Evolutionary conservation across 2,888 invertebrate genomes (phyloP), one percentile per base, ranked within the genome.

Genomic region (Tiphia femorata): DNA sequence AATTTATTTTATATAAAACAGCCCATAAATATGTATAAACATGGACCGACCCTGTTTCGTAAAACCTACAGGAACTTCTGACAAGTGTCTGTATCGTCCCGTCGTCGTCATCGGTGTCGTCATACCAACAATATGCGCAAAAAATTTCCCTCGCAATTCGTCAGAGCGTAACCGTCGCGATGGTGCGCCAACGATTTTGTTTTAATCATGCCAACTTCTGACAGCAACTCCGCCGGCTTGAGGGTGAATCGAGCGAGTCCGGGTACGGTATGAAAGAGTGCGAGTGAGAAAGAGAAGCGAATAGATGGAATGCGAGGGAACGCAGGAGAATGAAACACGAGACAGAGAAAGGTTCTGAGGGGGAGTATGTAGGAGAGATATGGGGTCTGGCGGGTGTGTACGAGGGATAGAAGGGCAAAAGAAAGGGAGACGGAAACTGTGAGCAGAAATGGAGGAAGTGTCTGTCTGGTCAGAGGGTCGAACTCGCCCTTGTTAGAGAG

Each of bases 401-500:
- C n/a, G n/a, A n/a, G n/a, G n/a, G n/a, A n/a, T n/a, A n/a, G n/a
- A n/a, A n/a, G n/a, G n/a, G n/a, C n/a, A n/a, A n/a, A n/a, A n/a
- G n/a, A n/a, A n/a, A n/a, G n/a, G n/a, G n/a, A n/a, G n/a, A n/a
- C n/a, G n/a, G n/a, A n/a, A n/a, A n/a, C n/a, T n/a, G n/a, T n/a
- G n/a, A n/a, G n/a, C n/a, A n/a, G n/a, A n/a, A n/a, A n/a, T n/a
- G 38, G 38, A 19, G 35, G 49, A 54, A 19, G 64, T 49, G 49
- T 56, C 61, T 64, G 59, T 48, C 61, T 53, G 61, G 48, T 57
- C 53, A n/a, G 49, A 46, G 57, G 58, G 58, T 51, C 57, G 66
- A 64, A 61, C 59, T 64, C 63, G 47, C 56, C 49, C 70, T 70
- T 70, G 67, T 69, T 66, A 61, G 60, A 53, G 48, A 56, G 67